These are phyloP conservation scores for Tricholaema leucomelas DNA, from an alignment of 2,113 vertebrate genomes.

Conservation along the genomic window DNA sequence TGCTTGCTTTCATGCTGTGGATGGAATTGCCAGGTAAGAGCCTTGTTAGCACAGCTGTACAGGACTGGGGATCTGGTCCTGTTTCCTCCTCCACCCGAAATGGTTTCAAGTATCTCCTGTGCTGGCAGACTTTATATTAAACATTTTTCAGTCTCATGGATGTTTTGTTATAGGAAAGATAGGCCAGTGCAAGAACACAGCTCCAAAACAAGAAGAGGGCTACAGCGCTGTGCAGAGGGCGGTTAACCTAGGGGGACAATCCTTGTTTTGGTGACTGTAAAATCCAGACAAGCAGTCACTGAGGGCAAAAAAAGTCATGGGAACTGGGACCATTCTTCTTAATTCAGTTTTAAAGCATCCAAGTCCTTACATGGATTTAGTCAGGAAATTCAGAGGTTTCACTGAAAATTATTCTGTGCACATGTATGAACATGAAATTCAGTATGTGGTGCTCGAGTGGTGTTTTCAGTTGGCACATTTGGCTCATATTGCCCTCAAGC, in stretches of 20 bases:
- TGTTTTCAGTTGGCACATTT: not conserved
- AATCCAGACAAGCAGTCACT: not conserved
- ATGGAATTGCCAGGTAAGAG: not conserved
- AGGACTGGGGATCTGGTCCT: not conserved
- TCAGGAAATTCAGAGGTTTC: not conserved
- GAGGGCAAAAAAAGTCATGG: not conserved
- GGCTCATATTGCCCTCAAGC: not conserved
- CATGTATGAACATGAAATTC: not conserved
- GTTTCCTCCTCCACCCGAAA: not conserved
- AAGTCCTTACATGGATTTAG: not conserved
- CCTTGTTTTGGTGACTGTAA: not conserved
- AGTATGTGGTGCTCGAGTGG: not conserved
- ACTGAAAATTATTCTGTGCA: not conserved
- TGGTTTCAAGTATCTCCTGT: not conserved
- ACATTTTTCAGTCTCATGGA: not conserved
- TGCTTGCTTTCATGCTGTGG: not conserved
- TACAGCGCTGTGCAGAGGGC: not conserved
- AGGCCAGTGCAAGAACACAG: not conserved
- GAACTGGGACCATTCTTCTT: not conserved
- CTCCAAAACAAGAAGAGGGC: not conserved
- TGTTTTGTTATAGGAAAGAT: not conserved
- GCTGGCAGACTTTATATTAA: not conserved
- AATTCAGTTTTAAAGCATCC: not conserved
- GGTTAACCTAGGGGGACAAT: not conserved
- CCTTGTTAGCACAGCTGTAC: rapidly evolving